Conservation (phyloP, 2,888 invertebrate species). For the Cheilosia variabilis region DNA sequence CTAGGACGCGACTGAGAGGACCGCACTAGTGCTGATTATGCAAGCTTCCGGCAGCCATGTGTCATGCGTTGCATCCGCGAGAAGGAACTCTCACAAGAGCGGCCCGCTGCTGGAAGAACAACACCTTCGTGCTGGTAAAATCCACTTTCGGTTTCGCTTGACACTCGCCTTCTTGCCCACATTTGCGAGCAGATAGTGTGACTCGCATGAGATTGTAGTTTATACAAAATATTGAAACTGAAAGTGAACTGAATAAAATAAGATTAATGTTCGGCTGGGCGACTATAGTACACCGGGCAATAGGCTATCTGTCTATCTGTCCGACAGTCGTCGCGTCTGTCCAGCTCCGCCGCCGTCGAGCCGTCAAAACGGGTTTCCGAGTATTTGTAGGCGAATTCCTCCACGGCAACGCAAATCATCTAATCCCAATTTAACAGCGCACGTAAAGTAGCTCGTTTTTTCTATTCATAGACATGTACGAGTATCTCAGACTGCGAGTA, state of each 20-base stretch:
- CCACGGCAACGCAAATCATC: conserved; percentile 75
- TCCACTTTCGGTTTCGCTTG: conserved; percentile 60
- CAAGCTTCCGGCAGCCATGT: conserved; percentile 40
- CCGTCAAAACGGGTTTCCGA: conserved; percentile 56
- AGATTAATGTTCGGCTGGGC: conserved; percentile 70
- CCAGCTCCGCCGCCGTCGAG: conserved; percentile 5
- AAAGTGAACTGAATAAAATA: conserved; percentile 72
- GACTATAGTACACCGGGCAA: conserved; percentile 55
- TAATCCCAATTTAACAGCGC: conserved; percentile 75
- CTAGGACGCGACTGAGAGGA: not conserved
- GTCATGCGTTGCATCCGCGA: conserved; percentile 37
- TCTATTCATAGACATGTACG: conserved; percentile 65
- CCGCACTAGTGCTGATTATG: not conserved
- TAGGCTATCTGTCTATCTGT: conserved; percentile 70
- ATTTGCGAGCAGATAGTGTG: conserved; percentile 55
- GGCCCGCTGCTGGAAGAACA: conserved; percentile 31
- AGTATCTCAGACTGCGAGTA: conserved; percentile 38
- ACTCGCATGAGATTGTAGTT: conserved; percentile 54
- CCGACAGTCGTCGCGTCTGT: conserved; percentile 66
- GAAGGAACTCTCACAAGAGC: conserved; percentile 35
- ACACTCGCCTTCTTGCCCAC: conserved; percentile 44
- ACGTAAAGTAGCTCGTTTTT: conserved; percentile 74
- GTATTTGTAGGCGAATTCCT: conserved; percentile 74
- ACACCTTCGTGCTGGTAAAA: conserved; percentile 51
- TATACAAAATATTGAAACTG: conserved; percentile 71